Evolutionary conservation across 2,888 invertebrate genomes (phyloP).

Genomic region (Lomographa bimaculata): DNA sequence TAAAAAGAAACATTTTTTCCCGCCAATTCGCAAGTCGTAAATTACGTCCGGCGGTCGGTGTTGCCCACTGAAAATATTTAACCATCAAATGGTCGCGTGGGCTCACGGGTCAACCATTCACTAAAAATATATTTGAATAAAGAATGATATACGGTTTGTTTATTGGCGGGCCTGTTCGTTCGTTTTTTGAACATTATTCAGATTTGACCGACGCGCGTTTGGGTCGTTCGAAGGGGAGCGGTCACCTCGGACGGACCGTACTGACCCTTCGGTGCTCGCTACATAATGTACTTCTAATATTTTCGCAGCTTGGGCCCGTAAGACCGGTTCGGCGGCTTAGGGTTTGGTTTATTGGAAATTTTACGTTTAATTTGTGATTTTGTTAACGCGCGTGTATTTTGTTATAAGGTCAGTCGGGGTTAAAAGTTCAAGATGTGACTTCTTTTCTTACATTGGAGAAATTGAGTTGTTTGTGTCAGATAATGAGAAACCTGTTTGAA

Average conservation of each 20-base stretch:
- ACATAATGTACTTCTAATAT: conserved; percentile 76
- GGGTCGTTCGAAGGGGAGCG: conserved; percentile 68
- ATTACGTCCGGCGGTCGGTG: conserved; percentile 62
- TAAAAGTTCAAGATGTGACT: conserved; percentile 51
- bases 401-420: conserved; percentile 68
- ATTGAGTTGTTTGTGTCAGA: conserved; percentile 21
- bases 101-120: conserved; percentile 80
- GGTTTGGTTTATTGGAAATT: conserved; percentile 69
- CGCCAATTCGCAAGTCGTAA: conserved; percentile 69
- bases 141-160: conserved; percentile 83
- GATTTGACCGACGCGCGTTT: conserved; percentile 69
- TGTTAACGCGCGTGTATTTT: conserved; percentile 65
- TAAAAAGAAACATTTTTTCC: conserved; percentile 41
- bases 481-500: conserved; percentile 23
- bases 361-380: conserved; percentile 80
- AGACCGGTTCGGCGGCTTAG: conserved; percentile 57
- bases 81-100: conserved; percentile 79
- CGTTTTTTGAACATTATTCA: conserved; percentile 76
- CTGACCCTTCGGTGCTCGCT: conserved; percentile 66
- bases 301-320: conserved; percentile 70
- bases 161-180: conserved; percentile 79
- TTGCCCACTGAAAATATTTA: conserved; percentile 80
- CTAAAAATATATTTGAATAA: conserved; percentile 78
- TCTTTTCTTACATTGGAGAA: conserved; percentile 41
- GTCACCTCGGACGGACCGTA: too few species aligned